A percentile compares a stretch with the other conserved stretches of the same genome.
Evolutionary conservation across 1,140 invertebrate genomes (phyloP).

Genomic region (Drosophila watanabei): DNA sequence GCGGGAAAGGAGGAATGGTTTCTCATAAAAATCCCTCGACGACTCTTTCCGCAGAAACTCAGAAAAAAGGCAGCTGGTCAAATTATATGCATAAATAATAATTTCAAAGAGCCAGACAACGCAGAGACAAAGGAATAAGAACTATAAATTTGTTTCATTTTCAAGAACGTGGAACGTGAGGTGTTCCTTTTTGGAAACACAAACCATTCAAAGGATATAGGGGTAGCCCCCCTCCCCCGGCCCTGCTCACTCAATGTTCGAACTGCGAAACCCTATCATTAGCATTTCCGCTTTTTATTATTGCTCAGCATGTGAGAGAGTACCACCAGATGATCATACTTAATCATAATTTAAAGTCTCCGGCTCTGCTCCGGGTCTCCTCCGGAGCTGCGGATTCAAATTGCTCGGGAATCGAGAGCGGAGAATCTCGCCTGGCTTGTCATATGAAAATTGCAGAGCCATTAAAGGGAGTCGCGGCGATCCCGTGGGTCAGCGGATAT

Average conservation of each 20-base stretch:
- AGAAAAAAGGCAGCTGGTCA: slow-evolving; percentile 65
- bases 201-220: slow-evolving; percentile 51
- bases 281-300: slow-evolving; percentile 85
- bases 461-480: slow-evolving; percentile 54
- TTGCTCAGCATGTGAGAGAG: slow-evolving; percentile 53
- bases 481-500: slow-evolving; percentile 67
- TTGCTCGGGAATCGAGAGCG: slow-evolving; percentile 32
- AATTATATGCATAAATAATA: slow-evolving; percentile 85
- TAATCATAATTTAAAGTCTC: slow-evolving; percentile 82
- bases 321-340: slow-evolving; percentile 78
- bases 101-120: slow-evolving; percentile 60
- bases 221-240: not conserved
- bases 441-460: slow-evolving; percentile 78
- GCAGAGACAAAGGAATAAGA: slow-evolving; percentile 56
- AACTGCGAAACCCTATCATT: slow-evolving; percentile 80
- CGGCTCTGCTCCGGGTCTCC: slow-evolving; percentile 22
- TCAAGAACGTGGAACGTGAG: slow-evolving; percentile 58
- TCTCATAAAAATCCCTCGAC: slow-evolving; percentile 41
- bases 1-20: not conserved
- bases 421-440: slow-evolving; percentile 51
- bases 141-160: slow-evolving; percentile 72
- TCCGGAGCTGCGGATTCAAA: slow-evolving; percentile 54
- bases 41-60: slow-evolving; percentile 62
- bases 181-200: slow-evolving; percentile 13
- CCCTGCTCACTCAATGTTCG: slow-evolving; percentile 17